A percentile compares a stretch with the other conserved stretches of the same genome.
Conservation (phyloP, 1,140 invertebrate genomes). For the Drosophila bifasciata region DNA sequence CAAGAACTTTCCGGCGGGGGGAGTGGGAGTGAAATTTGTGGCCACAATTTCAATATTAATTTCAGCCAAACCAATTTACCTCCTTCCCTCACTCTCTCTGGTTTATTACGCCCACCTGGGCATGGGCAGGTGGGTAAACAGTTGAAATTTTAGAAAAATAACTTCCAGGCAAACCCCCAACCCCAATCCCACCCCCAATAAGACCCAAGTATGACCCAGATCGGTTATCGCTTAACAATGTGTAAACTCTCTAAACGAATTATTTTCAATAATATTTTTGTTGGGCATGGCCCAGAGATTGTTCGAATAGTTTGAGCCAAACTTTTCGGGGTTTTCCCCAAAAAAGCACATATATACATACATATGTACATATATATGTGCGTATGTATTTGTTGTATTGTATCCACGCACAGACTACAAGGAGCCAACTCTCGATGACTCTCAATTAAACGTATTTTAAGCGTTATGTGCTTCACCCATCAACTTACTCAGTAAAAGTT, state of each 20-base stretch:
- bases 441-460: constrained; percentile 68
- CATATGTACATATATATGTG: too few relatives aligned
- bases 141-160: constrained; percentile 49
- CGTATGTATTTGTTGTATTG: too few relatives aligned
- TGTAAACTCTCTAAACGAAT: constrained; percentile 61
- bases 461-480: constrained; percentile 39
- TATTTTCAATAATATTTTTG: constrained; percentile 68
- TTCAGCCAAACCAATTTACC: constrained; percentile 12
- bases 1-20: constrained; percentile 41
- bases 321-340: constrained; percentile 24
- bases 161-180: too few relatives aligned
- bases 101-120: constrained; percentile 32
- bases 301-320: constrained; percentile 40
- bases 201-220: constrained; percentile 34
- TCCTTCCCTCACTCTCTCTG: not conserved
- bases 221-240: constrained; percentile 47
- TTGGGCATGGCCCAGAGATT: constrained; percentile 14
- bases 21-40: constrained; percentile 49
- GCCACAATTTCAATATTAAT: constrained; percentile 62
- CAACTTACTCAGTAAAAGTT: constrained; percentile 35
- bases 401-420: not conserved
- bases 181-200: too few relatives aligned
- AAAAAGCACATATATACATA: not conserved
- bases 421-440: constrained; percentile 15
- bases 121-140: constrained; percentile 31